Conservation (phyloP, 2,888 invertebrate species). For the Drosophila seclusa region DNA sequence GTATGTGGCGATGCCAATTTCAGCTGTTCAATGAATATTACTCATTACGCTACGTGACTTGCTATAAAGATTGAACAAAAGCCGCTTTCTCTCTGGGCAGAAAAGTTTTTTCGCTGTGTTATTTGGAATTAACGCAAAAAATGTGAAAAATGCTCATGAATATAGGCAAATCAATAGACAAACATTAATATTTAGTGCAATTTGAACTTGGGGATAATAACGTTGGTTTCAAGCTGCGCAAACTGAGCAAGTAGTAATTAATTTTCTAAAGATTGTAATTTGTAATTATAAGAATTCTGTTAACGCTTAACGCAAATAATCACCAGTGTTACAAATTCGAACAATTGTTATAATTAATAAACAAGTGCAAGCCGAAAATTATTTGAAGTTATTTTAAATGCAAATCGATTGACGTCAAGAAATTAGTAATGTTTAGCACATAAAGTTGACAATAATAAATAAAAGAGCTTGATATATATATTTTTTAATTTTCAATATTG, state of each 20-base stretch:
- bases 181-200: background rate
- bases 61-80: slow-evolving; percentile 19
- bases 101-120: slow-evolving; percentile 30
- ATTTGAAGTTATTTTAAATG: background rate
- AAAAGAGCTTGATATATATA: background rate
- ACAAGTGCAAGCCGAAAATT: background rate
- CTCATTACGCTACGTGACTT: slow-evolving; percentile 46
- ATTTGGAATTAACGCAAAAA: slow-evolving; percentile 49
- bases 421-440: background rate
- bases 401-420: background rate
- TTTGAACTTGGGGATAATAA: background rate
- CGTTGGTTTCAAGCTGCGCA: background rate
- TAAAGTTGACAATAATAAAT: background rate
- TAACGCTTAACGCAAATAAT: slow-evolving; percentile 5
- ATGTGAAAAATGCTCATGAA: slow-evolving; percentile 31
- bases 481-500: no score
- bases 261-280: slow-evolving; percentile 5
- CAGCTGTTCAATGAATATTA: slow-evolving; percentile 51
- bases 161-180: background rate
- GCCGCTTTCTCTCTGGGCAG: background rate
- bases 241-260: background rate
- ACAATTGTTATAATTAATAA: background rate
- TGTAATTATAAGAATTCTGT: background rate
- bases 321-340: slow-evolving; percentile 1
- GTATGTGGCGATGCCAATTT: slow-evolving; percentile 15